Evolutionary conservation across 2,113 vertebrate species (phyloP).

Genomic region (Cercocebus atys): DNA sequence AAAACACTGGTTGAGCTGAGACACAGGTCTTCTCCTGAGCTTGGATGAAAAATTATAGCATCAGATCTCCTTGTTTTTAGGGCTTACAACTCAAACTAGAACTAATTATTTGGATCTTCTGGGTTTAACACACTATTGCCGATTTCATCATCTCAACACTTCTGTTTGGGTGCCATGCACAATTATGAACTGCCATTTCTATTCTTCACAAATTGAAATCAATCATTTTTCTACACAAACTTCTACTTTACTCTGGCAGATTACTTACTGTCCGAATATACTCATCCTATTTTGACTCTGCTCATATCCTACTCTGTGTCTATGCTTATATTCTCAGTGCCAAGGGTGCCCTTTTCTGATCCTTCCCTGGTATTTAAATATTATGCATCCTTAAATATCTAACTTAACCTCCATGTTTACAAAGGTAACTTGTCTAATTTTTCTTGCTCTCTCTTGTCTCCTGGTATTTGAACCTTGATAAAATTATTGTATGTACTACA

Average conservation of each 20-base stretch:
- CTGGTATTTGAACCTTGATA: background rate
- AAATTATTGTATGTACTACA: background rate
- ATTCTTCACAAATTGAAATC: background rate
- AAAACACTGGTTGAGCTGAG: background rate
- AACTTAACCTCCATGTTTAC: background rate
- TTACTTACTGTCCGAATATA: background rate
- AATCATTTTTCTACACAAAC: background rate
- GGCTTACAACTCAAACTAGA: background rate
- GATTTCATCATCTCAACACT: background rate
- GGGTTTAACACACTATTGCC: background rate
- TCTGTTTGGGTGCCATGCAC: background rate
- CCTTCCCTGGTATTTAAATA: background rate
- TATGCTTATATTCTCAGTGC: background rate
- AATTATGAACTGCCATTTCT: background rate
- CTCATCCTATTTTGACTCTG: too few relatives aligned
- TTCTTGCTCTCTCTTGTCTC: background rate
- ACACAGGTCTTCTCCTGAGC: too few relatives aligned
- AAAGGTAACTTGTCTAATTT: background rate
- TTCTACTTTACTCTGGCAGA: background rate
- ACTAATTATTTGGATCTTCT: background rate
- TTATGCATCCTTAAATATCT: background rate
- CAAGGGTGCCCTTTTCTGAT: background rate
- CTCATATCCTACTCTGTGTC: background rate
- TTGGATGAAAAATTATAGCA: background rate
- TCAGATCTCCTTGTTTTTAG: background rate